phyloP scores from a whole-genome alignment of 2,797 vertebrate species.

The Crenuchus spilurus region DNA sequence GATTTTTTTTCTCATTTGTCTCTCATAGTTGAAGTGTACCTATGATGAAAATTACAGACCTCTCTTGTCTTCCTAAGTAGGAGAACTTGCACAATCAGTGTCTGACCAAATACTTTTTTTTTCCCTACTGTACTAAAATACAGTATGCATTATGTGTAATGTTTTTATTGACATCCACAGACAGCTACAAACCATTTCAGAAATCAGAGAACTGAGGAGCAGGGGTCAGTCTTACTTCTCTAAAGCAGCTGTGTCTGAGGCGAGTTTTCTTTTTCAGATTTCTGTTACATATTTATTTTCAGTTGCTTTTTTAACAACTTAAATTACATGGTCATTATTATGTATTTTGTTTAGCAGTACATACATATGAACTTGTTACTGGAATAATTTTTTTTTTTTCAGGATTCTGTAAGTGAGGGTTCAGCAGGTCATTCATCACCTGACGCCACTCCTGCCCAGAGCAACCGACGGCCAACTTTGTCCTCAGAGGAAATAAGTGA shows the following conservation, averaged over 20 bases:
- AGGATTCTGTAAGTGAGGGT: constrained; percentile 20
- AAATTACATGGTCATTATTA: not conserved
- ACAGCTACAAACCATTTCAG: constrained; percentile 34
- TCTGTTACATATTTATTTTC: not conserved
- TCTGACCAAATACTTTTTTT: too few relatives aligned
- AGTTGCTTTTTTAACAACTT: not conserved
- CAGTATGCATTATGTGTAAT: too few relatives aligned
- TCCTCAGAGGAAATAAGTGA: constrained; percentile 55
- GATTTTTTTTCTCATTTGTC: too few relatives aligned
- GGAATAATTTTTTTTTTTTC: not conserved
- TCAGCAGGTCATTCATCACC: not conserved
- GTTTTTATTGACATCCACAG: not conserved
- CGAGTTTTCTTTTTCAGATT: not conserved
- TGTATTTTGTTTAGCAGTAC: not conserved
- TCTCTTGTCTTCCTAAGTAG: too few relatives aligned
- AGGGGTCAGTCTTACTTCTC: not conserved
- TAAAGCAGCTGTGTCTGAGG: not conserved
- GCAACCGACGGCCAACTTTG: constrained; percentile 14
- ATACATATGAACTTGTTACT: not conserved
- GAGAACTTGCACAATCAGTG: not conserved
- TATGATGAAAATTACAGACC: too few relatives aligned
- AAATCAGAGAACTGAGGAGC: constrained; percentile 20
- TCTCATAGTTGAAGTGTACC: too few relatives aligned
- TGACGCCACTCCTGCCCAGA: not conserved
- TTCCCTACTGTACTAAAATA: too few relatives aligned